Percentiles rank a stretch among this genome's conserved stretches.
Evolutionary conservation across 2,888 invertebrate species (phyloP).

Genomic region (Callyntrura sp.): DNA sequence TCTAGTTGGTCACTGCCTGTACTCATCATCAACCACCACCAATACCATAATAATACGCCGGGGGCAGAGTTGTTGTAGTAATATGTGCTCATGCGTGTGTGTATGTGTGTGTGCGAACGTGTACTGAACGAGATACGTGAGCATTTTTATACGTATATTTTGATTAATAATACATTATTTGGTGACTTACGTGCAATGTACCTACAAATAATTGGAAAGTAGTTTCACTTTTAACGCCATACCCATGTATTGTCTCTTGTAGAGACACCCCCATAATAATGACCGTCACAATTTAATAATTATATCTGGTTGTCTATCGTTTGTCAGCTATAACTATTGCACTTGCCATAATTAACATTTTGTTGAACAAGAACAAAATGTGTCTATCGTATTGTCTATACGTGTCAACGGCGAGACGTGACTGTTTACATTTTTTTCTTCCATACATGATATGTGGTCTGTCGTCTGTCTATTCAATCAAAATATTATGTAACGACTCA

Average conservation of each 20-base stretch:
- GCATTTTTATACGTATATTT: not conserved
- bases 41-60: not conserved
- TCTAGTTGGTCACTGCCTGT: not conserved
- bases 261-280: conserved; percentile 1
- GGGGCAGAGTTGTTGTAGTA: not conserved
- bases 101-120: too few species aligned
- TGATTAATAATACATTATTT: conserved; percentile 20
- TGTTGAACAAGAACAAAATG: not conserved
- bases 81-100: conserved; percentile 7
- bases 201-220: not conserved
- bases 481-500: not conserved
- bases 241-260: not conserved
- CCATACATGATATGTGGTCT: too few species aligned
- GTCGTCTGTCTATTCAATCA: not conserved
- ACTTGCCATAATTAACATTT: conserved; percentile 13
- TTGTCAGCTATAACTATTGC: not conserved
- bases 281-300: not conserved
- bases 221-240: conserved; percentile 24
- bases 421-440: not conserved
- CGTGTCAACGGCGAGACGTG: not conserved
- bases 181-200: not conserved
- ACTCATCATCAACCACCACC: not conserved
- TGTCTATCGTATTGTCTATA: not conserved
- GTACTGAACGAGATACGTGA: too few species aligned
- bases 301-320: conserved; percentile 5